phyloP scores from a whole-genome alignment of 2,888 invertebrate species.

The Epiblema foenella region DNA sequence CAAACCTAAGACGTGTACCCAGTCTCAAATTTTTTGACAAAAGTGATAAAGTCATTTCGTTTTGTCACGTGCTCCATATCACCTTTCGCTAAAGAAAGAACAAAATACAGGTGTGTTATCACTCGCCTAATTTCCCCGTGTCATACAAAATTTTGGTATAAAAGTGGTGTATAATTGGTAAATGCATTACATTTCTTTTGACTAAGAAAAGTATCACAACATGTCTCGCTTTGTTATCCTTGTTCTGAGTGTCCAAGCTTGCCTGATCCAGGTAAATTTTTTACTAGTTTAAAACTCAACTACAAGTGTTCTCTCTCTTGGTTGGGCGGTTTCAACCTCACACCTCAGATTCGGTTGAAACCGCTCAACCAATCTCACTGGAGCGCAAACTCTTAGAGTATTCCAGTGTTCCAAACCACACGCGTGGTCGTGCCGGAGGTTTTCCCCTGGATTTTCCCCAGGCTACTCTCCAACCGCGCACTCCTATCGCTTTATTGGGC shows the following conservation, averaged over 20 bases:
- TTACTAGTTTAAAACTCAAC: neutral
- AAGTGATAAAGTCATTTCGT: neutral
- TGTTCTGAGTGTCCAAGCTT: conserved; percentile 19
- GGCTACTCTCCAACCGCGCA: no score
- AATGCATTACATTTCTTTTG: neutral
- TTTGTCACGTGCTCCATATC: conserved; percentile 8
- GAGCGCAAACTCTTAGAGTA: no score
- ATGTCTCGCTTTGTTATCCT: conserved; percentile 23
- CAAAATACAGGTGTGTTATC: neutral
- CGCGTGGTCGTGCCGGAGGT: no score
- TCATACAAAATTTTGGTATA: conserved; percentile 1
- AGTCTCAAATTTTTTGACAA: neutral
- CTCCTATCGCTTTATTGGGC: no score
- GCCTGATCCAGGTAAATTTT: conserved; percentile 27
- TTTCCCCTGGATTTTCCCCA: no score
- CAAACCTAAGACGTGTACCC: neutral
- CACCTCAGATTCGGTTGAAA: no score
- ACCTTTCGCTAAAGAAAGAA: conserved; percentile 10
- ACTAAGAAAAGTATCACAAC: conserved; percentile 2
- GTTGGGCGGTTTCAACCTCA: no score
- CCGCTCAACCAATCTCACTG: no score
- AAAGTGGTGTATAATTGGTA: neutral
- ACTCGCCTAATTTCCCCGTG: neutral
- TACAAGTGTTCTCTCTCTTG: neutral
- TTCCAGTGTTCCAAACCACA: no score